Evolutionary conservation across 2,888 invertebrate species (phyloP).

Genomic region (Ormia ochracea): DNA sequence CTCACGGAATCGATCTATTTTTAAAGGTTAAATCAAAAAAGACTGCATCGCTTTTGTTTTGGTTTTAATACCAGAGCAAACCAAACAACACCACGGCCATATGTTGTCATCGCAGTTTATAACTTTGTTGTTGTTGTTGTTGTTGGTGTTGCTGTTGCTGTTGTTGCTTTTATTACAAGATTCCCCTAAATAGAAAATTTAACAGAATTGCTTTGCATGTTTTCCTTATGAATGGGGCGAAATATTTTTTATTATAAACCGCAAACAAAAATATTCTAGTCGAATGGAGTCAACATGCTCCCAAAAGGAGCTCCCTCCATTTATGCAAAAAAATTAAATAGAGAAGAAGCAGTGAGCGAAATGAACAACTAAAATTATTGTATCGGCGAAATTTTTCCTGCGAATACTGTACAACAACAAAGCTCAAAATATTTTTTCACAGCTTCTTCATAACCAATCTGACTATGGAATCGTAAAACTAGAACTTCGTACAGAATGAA

Average conservation of each 20-base stretch:
- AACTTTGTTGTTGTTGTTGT: not conserved
- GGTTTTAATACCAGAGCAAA: constrained; percentile 11
- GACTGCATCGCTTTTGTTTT: constrained; percentile 17
- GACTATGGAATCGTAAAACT: no score
- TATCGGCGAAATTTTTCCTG: no score
- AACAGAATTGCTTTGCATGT: constrained; percentile 32
- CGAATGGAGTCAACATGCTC: constrained; percentile 10
- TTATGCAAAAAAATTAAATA: constrained; percentile 23
- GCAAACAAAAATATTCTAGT: constrained; percentile 17
- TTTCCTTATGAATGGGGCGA: constrained; percentile 60
- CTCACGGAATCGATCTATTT: constrained; percentile 43
- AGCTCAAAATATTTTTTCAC: not conserved
- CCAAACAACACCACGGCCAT: constrained; percentile 52
- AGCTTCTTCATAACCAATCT: no score
- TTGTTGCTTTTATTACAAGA: constrained; percentile 32
- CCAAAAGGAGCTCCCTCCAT: not conserved
- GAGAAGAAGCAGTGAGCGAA: not conserved
- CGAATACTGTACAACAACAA: not conserved
- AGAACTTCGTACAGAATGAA: no score
- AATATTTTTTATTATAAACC: constrained; percentile 17
- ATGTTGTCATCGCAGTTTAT: constrained; percentile 59
- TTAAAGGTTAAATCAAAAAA: constrained; percentile 40
- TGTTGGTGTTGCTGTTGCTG: not conserved
- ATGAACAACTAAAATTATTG: not conserved
- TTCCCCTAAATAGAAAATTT: constrained; percentile 38